Evolutionary conservation across 1,140 invertebrate genomes (phyloP).

Genomic region (Lasioglossum baleicum): DNA sequence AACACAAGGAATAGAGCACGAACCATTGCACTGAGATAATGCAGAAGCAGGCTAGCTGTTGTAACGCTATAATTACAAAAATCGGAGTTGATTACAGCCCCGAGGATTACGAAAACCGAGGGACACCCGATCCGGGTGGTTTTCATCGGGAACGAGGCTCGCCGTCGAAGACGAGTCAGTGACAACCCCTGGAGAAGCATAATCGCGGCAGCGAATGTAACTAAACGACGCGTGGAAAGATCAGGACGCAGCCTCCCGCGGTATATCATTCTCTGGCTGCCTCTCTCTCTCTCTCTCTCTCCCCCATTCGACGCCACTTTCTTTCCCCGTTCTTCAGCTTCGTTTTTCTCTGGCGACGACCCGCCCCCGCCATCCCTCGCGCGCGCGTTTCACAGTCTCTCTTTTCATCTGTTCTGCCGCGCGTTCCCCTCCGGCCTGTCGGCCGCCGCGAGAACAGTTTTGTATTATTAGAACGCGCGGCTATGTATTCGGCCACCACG

Average conservation of each 20-base stretch:
- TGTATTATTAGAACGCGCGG: constrained; percentile 72
- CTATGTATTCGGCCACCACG: constrained; percentile 24
- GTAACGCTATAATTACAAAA: background rate
- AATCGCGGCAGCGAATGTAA: constrained; percentile 59
- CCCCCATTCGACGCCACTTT: constrained; percentile 43
- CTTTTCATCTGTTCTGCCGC: constrained; percentile 10
- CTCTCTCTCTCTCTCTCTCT: constrained; percentile 44
- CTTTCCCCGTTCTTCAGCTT: constrained; percentile 20
- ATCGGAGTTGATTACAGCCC: too few relatives aligned
- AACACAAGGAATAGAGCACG: too few relatives aligned
- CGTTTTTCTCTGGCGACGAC: constrained; percentile 14
- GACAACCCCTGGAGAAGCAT: constrained; percentile 29
- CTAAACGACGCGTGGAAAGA: constrained; percentile 71
- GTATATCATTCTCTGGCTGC: constrained; percentile 68
- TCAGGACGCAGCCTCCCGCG: constrained; percentile 69
- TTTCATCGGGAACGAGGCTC: background rate
- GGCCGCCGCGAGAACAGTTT: constrained; percentile 37
- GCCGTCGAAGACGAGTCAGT: constrained; percentile 3
- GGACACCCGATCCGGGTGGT: background rate
- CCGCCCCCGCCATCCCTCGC: background rate
- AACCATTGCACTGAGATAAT: too few relatives aligned
- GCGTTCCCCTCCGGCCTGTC: background rate
- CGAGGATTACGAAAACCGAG: background rate
- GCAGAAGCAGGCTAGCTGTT: too few relatives aligned
- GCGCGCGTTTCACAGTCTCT: background rate